Base-by-base conservation (phyloP, 2,888 invertebrate genomes). In the Netelia virgata region DNA sequence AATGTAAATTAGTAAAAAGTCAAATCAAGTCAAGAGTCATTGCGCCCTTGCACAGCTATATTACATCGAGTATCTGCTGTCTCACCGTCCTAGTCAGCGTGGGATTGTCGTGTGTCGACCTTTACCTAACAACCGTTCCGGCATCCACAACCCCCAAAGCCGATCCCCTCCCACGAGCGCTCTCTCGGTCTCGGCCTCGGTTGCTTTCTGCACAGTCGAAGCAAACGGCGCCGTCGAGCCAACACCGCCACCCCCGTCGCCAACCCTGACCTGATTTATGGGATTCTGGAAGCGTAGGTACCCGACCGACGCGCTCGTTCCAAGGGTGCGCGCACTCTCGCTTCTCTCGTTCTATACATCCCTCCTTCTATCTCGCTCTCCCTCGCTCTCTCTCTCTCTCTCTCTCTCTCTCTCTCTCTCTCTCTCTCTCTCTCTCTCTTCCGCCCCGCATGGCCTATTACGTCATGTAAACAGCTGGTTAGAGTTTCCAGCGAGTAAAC, bases 251-350 rank as follows among this genome's bases (percentile, higher is more conserved):
- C 90, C 91, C 90, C 90, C 91, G 91, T 90, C 88, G 92, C 90
- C 93, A 92, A 93, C 93, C 93, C 93, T 94, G 94, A 93, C 94
- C 95, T 95, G 95, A 95, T 95, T 95, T 95, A 95, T 95, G 95
- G 94, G 94, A 95, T 94, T 94, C 95, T 94, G 94, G 94, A 95
- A 95, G 94, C 95, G 95, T 92, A n/a, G n/a, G n/a, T n/a, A 91
- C 72, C 73, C 75, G 76, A 84, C 66, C 86, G 86, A 86, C 86
- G 85, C 88, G 88, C 87, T 88, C 88, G 89, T 90, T 88, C 88
- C 88, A 89, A 88, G 88, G 89, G 85, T 87, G 84, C 87, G 83
- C 86, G 70, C 84, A 80, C 84, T 79, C 84, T 69, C 81, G 41
- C 77, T 66, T 69, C 63, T 36, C 28, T 70, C 73, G 50, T 73